Conservation (phyloP, 2,797 vertebrate species). For the Ispidina picta region DNA sequence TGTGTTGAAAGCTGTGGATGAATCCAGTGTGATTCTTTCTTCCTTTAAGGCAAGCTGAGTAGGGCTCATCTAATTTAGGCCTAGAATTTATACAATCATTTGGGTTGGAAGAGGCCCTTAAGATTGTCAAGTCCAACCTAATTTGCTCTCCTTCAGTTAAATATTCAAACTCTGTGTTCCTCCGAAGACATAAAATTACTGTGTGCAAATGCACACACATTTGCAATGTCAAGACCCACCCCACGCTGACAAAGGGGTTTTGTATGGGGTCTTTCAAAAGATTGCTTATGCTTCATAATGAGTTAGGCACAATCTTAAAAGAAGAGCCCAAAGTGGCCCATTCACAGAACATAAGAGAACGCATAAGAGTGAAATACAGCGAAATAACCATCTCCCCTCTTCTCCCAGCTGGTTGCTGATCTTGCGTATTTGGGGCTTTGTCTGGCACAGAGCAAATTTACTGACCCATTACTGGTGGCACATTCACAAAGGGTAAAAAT, state of each 20-base stretch:
- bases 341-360: background rate
- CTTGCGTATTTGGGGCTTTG: background rate
- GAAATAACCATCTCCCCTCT: background rate
- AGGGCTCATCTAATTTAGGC: background rate
- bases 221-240: background rate
- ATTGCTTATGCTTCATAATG: background rate
- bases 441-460: conserved; percentile 29
- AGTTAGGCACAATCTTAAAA: background rate
- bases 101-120: background rate
- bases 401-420: background rate
- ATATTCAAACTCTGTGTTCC: background rate
- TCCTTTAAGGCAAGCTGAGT: background rate
- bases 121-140: background rate
- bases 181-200: background rate
- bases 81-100: background rate
- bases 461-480: conserved; percentile 33
- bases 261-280: background rate
- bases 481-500: conserved; percentile 7
- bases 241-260: conserved; percentile 15
- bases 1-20: conserved; percentile 6
- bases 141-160: background rate
- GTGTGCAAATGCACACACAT: background rate
- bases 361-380: background rate
- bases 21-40: background rate
- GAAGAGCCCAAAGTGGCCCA: background rate